A percentile compares a stretch with the other conserved stretches of the same genome.
Evolutionary conservation across 2,797 vertebrate genomes (phyloP).

Genomic region (Aphelocoma californica): DNA sequence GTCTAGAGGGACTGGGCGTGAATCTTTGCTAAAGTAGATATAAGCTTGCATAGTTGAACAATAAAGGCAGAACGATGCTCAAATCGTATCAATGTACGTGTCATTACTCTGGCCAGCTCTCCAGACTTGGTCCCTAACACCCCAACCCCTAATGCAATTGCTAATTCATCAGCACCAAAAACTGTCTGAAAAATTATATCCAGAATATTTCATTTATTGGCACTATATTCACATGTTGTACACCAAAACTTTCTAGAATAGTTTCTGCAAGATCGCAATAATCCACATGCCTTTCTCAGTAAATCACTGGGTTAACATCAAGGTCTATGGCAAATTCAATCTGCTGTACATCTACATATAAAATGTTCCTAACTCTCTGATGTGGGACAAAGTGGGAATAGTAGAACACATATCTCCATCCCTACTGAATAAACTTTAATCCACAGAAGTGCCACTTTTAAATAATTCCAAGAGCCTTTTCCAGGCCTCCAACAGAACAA

Average conservation of each 20-base stretch:
- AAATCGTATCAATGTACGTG: no score
- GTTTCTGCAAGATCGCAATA: not conserved
- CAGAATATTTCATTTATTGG: not conserved
- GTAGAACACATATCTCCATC: rapidly evolving
- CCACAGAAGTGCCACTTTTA: not conserved
- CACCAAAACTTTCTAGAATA: not conserved
- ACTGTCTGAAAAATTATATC: not conserved
- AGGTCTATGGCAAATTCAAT: not conserved
- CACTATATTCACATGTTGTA: not conserved
- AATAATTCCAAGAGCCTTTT: not conserved
- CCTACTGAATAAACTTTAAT: not conserved
- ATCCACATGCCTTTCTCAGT: not conserved
- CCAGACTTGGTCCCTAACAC: no score
- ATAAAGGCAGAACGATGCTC: no score
- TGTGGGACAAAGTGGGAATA: not conserved
- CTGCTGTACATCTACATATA: not conserved
- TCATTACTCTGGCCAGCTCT: no score
- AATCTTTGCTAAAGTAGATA: no score
- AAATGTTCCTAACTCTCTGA: not conserved
- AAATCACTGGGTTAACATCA: not conserved
- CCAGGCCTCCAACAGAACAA: not conserved
- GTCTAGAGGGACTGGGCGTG: no score
- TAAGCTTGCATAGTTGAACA: no score
- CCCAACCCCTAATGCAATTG: not conserved
- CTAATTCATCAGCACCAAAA: not conserved